Conservation (phyloP, 1,140 invertebrate species). For the Prorops nasuta region DNA sequence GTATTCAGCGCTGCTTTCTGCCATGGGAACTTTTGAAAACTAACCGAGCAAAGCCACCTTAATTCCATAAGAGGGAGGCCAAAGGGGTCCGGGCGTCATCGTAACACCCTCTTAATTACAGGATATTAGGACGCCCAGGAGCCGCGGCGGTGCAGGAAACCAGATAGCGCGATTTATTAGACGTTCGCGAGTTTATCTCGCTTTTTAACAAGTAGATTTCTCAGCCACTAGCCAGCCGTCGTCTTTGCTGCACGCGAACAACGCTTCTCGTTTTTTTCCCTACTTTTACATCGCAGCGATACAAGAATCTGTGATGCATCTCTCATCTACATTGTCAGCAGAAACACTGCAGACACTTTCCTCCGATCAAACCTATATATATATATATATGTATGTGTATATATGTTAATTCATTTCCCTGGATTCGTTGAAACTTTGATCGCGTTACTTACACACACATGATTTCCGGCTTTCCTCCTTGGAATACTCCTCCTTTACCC, state of each 20-base stretch:
- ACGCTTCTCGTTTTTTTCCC: neutral
- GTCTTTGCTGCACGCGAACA: no score
- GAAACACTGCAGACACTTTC: no score
- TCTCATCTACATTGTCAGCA: no score
- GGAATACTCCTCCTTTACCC: conserved; percentile 49
- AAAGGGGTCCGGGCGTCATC: conserved; percentile 45
- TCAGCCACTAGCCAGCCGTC: no score
- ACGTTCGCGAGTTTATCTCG: conserved; percentile 26
- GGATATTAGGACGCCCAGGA: conserved; percentile 46
- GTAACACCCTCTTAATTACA: conserved; percentile 51
- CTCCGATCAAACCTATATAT: no score
- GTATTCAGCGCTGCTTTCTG: conserved; percentile 51
- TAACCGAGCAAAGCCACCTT: conserved; percentile 53
- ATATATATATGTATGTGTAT: no score
- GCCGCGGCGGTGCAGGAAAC: conserved; percentile 17
- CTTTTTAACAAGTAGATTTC: conserved; percentile 23
- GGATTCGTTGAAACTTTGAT: no score
- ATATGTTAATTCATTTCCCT: no score
- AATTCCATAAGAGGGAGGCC: conserved; percentile 52
- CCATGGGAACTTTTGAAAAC: conserved; percentile 51
- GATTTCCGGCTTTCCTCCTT: conserved; percentile 45
- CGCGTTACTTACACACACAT: conserved; percentile 49
- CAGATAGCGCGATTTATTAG: conserved; percentile 34
- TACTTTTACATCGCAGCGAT: no score
- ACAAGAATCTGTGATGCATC: no score